Evolutionary conservation across 2,113 vertebrate genomes (phyloP), one percentile per base, ranked within the genome.

Genomic region (Formicarius rufipectus): DNA sequence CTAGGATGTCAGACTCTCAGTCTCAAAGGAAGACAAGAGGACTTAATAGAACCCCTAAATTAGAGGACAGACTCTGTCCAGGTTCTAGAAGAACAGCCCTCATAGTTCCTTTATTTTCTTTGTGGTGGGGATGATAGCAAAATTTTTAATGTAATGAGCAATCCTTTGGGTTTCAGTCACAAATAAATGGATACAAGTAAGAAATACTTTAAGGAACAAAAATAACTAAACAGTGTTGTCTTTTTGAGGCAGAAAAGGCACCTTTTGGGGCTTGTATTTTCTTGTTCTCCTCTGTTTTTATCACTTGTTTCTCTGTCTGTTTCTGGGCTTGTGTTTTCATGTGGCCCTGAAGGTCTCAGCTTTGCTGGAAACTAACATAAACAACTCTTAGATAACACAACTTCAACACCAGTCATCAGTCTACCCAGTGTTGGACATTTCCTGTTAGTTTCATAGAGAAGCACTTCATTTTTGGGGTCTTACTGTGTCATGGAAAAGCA

Each of bases 1-100:
- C 30, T 25, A 66, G 24, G 27, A n/a, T 39, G 12, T 33, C 39
- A 16, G 18, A 20, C 10, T 31, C 9, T 63, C 78, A 27, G 28
- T 73, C 30, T 21, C 4, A 2, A 80, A 55, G 0, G 0, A 68
- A 73, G 13, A 30, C 11, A 42, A 31, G 17, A 28, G 28, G n/a
- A 4, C 6, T 85, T 78, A 49, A 55, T 82, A 59, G 60, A 44
- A 25, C 1, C 5, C 6, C 5, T 5, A 4, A n/a, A 23, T 33
- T 6, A 47, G 9, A 24, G 45, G 23, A 24, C 11, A 63, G 5
- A 12, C 13, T 3, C 31, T 52, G 17, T 42, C 39, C 17, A 45
- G 19, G 58, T 16, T 49, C 24, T 17, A 4, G 33, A 45, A 45
- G 25, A 69, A 12, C 10, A 42, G 15, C 8, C 14, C 21, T 20